Percentiles rank a stretch among this genome's conserved stretches.
Evolutionary conservation across 2,888 invertebrate species (phyloP).

Genomic region (Sarcophaga caerulescens): DNA sequence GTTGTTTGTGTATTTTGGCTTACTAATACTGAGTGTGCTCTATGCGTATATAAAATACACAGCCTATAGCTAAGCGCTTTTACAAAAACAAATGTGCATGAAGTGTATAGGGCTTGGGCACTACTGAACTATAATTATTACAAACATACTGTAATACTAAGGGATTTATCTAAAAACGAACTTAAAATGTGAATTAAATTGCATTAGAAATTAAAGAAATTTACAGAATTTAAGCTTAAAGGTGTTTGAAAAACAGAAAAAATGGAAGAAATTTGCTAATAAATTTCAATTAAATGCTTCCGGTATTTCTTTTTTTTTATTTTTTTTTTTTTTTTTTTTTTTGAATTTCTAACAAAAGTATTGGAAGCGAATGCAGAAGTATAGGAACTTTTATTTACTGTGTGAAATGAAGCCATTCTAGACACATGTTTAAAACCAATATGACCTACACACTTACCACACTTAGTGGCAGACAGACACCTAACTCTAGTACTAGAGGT

Average conservation of each 20-base stretch:
- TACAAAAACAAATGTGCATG: too few species aligned
- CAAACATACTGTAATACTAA: neutral
- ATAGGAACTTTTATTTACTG: slow-evolving; percentile 63
- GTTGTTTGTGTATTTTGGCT: too few species aligned
- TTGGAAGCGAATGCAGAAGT: neutral
- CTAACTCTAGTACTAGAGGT: too few species aligned
- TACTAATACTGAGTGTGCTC: too few species aligned
- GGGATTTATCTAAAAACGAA: neutral
- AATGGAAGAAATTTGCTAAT: slow-evolving; percentile 43
- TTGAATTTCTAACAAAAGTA: neutral
- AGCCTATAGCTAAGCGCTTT: too few species aligned
- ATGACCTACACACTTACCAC: slow-evolving; percentile 10
- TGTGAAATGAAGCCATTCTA: slow-evolving; percentile 69
- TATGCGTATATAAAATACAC: too few species aligned
- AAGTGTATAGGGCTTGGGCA: too few species aligned
- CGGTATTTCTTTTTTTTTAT: slow-evolving; percentile 4
- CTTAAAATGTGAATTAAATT: neutral
- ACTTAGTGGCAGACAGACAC: neutral
- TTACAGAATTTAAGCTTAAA: slow-evolving; percentile 23
- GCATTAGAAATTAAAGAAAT: slow-evolving; percentile 9
- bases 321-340: neutral
- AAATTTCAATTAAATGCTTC: slow-evolving; percentile 66
- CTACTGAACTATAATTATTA: slow-evolving; percentile 27
- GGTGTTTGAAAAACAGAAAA: slow-evolving; percentile 12
- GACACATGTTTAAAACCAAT: slow-evolving; percentile 55